Conservation (phyloP, 2,888 invertebrate genomes). For the Sepiola atlantica region DNA sequence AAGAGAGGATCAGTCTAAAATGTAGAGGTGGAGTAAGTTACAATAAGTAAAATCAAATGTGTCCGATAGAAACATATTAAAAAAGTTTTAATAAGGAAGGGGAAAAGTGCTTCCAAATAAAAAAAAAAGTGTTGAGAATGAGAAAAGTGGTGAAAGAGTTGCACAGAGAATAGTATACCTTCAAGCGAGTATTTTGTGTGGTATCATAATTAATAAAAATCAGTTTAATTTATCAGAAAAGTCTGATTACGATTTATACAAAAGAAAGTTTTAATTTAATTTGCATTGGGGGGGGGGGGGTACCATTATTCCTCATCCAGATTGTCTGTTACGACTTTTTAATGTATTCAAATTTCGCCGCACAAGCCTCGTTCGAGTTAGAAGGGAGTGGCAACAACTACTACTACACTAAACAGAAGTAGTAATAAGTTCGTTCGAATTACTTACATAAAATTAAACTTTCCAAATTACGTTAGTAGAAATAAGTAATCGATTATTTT, state of each 20-base stretch:
- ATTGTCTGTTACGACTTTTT: not conserved
- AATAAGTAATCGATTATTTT: too few species aligned
- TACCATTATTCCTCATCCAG: not conserved
- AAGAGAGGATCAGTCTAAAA: not conserved
- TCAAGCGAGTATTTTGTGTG: not conserved
- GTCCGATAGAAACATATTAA: not conserved
- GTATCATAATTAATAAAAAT: not conserved
- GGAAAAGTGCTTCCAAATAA: not conserved
- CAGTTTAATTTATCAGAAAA: not conserved
- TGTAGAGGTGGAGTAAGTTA: not conserved
- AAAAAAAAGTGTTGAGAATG: not conserved
- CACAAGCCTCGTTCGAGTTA: not conserved
- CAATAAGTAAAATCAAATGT: not conserved
- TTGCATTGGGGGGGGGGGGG: not conserved
- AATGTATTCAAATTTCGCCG: not conserved
- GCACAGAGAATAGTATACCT: not conserved
- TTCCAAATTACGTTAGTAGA: too few species aligned
- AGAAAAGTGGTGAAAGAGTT: not conserved
- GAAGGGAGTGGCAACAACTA: conserved; percentile 6
- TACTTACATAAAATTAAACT: not conserved
- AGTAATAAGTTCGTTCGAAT: not conserved
- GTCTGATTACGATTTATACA: not conserved
- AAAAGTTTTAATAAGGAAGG: not conserved
- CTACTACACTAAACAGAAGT: not conserved
- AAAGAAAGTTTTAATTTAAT: not conserved